Percentiles rank a stretch among this genome's conserved stretches.
phyloP scores from a whole-genome alignment of 2,113 vertebrate genomes.

The Cephalopterus ornatus region DNA sequence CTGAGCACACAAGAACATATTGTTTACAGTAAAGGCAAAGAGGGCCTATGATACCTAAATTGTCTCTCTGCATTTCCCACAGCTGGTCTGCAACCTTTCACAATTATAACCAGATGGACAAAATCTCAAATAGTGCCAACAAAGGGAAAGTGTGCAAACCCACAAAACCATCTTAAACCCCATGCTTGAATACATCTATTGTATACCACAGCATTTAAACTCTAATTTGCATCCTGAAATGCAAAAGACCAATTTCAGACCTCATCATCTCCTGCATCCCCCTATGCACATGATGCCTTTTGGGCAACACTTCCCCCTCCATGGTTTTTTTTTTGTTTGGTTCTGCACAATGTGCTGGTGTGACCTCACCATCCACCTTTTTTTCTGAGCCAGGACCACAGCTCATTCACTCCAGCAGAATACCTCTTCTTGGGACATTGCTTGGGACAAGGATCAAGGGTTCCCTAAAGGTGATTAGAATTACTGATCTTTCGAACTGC shows the following conservation, averaged over 20 bases:
- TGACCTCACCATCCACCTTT: neutral
- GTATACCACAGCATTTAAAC: neutral
- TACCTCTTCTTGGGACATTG: neutral
- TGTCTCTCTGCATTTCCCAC: neutral
- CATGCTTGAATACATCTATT: neutral
- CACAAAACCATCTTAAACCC: neutral
- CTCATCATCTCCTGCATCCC: neutral
- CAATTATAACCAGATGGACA: neutral
- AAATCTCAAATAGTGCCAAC: neutral
- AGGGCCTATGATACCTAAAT: neutral
- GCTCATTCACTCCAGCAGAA: neutral
- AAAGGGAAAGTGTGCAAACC: neutral
- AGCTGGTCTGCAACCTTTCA: neutral
- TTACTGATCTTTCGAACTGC: neutral
- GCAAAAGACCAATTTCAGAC: neutral
- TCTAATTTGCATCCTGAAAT: neutral
- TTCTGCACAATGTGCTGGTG: neutral
- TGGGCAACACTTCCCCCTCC: neutral
- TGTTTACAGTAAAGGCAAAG: neutral
- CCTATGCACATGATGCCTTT: neutral
- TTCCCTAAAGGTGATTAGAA: neutral
- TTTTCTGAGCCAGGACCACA: neutral
- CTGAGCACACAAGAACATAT: accelerated
- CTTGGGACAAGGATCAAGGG: neutral
- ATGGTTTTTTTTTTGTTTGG: neutral